Evolutionary conservation across 2,113 vertebrate species (phyloP), one percentile per base, ranked within the genome.

Genomic region (Brachyhypopomus occidentalis): DNA sequence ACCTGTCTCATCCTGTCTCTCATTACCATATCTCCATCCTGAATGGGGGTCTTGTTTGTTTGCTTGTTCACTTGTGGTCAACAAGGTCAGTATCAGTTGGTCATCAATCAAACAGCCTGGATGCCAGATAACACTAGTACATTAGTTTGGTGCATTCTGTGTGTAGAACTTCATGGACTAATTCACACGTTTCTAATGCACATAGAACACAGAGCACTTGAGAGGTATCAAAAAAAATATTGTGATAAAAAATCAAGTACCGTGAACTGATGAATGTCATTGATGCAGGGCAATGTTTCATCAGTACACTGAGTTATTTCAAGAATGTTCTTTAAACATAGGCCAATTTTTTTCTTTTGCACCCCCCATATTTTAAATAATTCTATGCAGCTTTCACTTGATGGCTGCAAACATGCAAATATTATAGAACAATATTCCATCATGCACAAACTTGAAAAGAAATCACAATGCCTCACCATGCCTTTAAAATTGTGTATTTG

Each of bases 11-110:
- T 3, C 34, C 66, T 72, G 74, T 60, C 64, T 71, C 60, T 82
- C 66, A 48, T 82, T 20, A 77, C 62, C 74, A 63, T 77, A 74
- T 76, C 62, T 75, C 45, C 25, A 27, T 71, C 73, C 66, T 41
- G 16, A 81, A 45, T 81, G 17, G 25, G 34, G 34, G 45, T 64
- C 64, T 74, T 30, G 30, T 30, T 41, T 74, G 70, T 27, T 72
- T 63, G 36, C 52, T 23, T 64, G 23, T 80, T 38, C 20, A 23
- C 36, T 41, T 41, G 36, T 38, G 38, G 66, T 41, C 34, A 30
- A 36, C 55, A 38, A 67, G 34, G n/a, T 72, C 72, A 45, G 17
- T 41, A 73, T 41, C 79, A 64, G 25, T 14, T 38, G 20, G 2
- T 14, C 14, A 14, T 14, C 45, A 52, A 12, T 2, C 45, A 52